Evolutionary conservation across 2,113 vertebrate genomes (phyloP).

Genomic region (rat (Rattus norvegicus)): GRCr8 NC_086036.1:74568001-74568500

Average conservation of each 20-base stretch:
- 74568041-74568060: not conserved
- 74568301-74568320: not conserved
- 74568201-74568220: not conserved
- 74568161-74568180: not conserved
- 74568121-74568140: not conserved
- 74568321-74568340: not conserved
- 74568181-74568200: not conserved
- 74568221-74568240: not conserved
- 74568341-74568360: not conserved
- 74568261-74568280: not conserved
- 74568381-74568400: not conserved
- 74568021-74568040: not conserved
- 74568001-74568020: conserved; percentile 2
- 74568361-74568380: not conserved
- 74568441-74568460: conserved; percentile 19
- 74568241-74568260: not conserved
- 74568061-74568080: conserved; percentile 5
- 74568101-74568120: not conserved
- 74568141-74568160: not conserved
- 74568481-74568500: not conserved
- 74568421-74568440: not conserved
- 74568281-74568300: not conserved
- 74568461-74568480: not conserved
- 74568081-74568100: not conserved
- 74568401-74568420: conserved; percentile 17